These are phyloP conservation scores for Athripsodes cinereus DNA, from an alignment of 2,888 invertebrate species.

Conservation along the genomic window DNA sequence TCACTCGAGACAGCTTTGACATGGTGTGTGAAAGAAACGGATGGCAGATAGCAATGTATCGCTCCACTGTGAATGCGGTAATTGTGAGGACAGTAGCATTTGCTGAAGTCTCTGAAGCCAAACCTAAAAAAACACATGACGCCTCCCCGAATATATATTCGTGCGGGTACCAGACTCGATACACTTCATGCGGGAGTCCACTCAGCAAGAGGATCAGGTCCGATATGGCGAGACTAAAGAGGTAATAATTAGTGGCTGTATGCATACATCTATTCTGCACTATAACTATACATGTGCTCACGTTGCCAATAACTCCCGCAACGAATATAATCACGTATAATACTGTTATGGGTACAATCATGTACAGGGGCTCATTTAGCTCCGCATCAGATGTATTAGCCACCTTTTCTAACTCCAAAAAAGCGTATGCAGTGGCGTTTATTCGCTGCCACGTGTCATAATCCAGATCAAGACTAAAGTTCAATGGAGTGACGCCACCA, in stretches of 20 bases:
- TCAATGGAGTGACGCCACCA: constrained; percentile 14
- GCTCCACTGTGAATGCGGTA: constrained; percentile 82
- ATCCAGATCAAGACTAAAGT: constrained; percentile 16
- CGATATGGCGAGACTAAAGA: constrained; percentile 73
- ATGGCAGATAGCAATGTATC: constrained; percentile 82
- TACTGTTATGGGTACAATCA: constrained; percentile 61
- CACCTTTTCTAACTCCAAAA: not conserved
- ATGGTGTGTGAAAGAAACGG: constrained; percentile 79
- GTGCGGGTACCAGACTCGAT: constrained; percentile 66
- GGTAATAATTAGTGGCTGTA: constrained; percentile 78
- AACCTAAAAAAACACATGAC: constrained; percentile 67
- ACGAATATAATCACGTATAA: constrained; percentile 64
- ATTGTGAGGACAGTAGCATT: constrained; percentile 83
- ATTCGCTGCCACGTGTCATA: constrained; percentile 14
- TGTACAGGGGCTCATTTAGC: constrained; percentile 49
- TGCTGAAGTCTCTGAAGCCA: constrained; percentile 80
- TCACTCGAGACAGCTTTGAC: constrained; percentile 76
- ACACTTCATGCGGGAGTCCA: constrained; percentile 76
- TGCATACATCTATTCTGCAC: constrained; percentile 73
- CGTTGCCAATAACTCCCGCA: constrained; percentile 70
- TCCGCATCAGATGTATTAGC: constrained; percentile 5
- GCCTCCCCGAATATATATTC: constrained; percentile 71
- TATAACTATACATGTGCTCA: constrained; percentile 74
- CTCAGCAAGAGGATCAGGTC: constrained; percentile 67
- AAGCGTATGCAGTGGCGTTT: constrained; percentile 13